Evolutionary conservation across 2,797 vertebrate genomes (phyloP), one percentile per base, ranked within the genome.

Genomic region (Coregonus suidteri): DNA sequence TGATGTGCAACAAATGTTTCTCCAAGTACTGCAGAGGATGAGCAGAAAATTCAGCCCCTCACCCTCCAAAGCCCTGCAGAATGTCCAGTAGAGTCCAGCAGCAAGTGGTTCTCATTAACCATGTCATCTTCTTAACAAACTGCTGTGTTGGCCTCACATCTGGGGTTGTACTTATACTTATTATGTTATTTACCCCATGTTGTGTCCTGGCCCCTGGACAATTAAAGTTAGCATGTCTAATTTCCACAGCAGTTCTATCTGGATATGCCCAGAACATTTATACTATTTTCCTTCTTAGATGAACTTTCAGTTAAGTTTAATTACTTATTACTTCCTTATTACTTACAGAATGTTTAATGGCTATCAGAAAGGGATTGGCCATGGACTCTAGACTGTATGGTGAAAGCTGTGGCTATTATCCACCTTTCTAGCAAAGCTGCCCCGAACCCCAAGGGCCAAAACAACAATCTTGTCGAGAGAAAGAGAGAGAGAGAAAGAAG

Each of bases 71-170:
- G 81, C 82, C 93, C 91, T 93, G 85, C 81, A 91, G 77, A 88
- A 92, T 91, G 86, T 84, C 9, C 41, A 47, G 91, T 90, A 79
- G 88, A 95, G 94, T 95, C 91, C 86, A 89, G 90, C 87, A 89
- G 91, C 95, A 95, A 97, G 93, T 96, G 96, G 94, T 97, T 97
- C 93, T 94, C 92, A 95, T 97, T 97, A 96, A 91, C 92, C 91
- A 91, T 95, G 95, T 96, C 95, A 95, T 96, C 93, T 94, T 93
- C 88, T 87, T 94, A 95, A 96, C 95, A 95, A 96, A 97, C 96
- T 92, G 93, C 91, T 90, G 90, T 78, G 85, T 89, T 94, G 79
- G 91, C 88, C 92, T 90, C 91, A 85, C 93, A 96, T 95, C 94
- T 96, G 95, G 92, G 90, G 71, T 87, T 90, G 89, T 25, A 25